phyloP scores from a whole-genome alignment of 2,888 invertebrate genomes.

The Furcula furcula region DNA sequence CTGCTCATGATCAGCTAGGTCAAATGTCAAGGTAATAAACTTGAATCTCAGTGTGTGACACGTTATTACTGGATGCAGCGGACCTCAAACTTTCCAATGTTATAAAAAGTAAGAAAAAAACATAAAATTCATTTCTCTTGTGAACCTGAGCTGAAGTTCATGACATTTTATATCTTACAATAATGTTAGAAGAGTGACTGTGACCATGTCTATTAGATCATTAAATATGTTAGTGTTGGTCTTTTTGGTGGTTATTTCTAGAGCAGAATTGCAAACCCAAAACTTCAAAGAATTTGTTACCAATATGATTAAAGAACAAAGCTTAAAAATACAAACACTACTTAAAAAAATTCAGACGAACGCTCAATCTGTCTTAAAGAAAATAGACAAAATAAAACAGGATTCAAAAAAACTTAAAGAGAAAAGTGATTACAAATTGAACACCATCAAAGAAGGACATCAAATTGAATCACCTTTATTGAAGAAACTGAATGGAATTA shows the following conservation, averaged over 20 bases:
- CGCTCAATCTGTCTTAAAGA: constrained; percentile 59
- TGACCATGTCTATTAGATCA: constrained; percentile 62
- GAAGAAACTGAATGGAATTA: constrained; percentile 32
- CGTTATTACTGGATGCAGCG: constrained; percentile 52
- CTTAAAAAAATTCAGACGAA: constrained; percentile 66
- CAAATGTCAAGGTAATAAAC: constrained; percentile 70
- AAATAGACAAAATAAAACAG: constrained; percentile 54
- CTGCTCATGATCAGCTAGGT: constrained; percentile 66
- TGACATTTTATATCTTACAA: constrained; percentile 43
- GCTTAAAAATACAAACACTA: constrained; percentile 58
- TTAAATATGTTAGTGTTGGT: constrained; percentile 49
- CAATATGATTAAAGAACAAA: constrained; percentile 66
- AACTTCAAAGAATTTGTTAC: constrained; percentile 61
- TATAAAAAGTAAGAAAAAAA: constrained; percentile 44
- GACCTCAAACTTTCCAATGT: constrained; percentile 44
- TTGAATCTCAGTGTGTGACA: constrained; percentile 39
- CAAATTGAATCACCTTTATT: constrained; percentile 59
- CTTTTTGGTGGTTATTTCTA: constrained; percentile 47
- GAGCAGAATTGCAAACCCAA: constrained; percentile 44
- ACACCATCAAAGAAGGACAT: constrained; percentile 27
- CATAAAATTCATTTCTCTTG: constrained; percentile 34
- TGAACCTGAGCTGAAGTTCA: constrained; percentile 41
- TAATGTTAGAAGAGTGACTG: constrained; percentile 34
- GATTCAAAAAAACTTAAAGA: constrained; percentile 28
- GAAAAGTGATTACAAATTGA: constrained; percentile 16